Evolutionary conservation across 1,140 invertebrate genomes (phyloP), one percentile per base, ranked within the genome.

Genomic region (Nasonia giraulti): DNA sequence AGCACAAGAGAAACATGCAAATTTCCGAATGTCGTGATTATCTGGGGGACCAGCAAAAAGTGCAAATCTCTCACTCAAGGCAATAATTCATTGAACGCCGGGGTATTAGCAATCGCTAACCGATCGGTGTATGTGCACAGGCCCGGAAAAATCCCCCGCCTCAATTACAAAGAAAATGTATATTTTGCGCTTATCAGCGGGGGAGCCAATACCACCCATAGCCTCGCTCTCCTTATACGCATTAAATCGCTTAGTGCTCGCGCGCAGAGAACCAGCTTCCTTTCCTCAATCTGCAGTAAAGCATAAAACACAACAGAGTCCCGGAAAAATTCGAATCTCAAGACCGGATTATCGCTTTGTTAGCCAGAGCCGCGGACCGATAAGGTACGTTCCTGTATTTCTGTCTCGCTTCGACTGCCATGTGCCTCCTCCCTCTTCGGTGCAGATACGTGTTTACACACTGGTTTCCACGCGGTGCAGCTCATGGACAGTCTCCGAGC

Each of bases 311-410:
- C 37, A 71, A 73, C 37, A 80, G 71, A 73, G 47, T 71, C 14
- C 5, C 47, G 47, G 55, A 75, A 82, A 82, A 82, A 74, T 68
- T 31, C n/a, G 77, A 83, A 78, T 84, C 82, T 83, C 82, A 6
- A 71, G 62, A 73, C 82, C 75, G 82, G 76, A 78, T 84, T 78
- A 79, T 37, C 76, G 82, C 75, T 84, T 84, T 84, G 82, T 84
- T 77, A 47, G 71, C 23, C 17, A 2, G 2, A 55, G 50, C 50
- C 68, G 31, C 68, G n/a, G 5, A 47, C 33, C 82, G 82, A 77
- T 83, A 83, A 83, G 62, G 75, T 44, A 1, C 27, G 12, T 71
- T 77, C 17, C 31, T 23, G 7, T 5, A 23, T 44, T 50, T 71
- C 55, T 62, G 12, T 71, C 68, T 31, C 31, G 55, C 73, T 37